Evolutionary conservation across 2,797 vertebrate genomes (phyloP).

Genomic region (Rhinogobio ventralis): DNA sequence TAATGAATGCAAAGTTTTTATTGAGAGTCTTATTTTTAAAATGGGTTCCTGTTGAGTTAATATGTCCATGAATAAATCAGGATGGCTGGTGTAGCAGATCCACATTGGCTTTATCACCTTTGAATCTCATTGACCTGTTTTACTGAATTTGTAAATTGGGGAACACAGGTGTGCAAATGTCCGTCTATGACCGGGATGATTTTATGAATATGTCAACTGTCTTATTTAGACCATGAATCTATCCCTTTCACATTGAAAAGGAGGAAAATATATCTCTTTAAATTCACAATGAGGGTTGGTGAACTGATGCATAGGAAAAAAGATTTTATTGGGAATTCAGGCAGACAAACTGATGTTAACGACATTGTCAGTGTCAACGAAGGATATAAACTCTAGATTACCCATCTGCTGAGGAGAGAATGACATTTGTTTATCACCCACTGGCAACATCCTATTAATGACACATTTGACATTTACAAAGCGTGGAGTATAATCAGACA

Average conservation of each 20-base stretch:
- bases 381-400: slow-evolving; percentile 22
- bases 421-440: slow-evolving; percentile 42
- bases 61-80: slow-evolving; percentile 70
- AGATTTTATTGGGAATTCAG: slow-evolving; percentile 10
- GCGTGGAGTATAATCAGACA: slow-evolving; percentile 15
- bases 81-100: slow-evolving; percentile 65
- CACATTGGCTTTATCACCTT: slow-evolving; percentile 67
- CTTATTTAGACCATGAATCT: slow-evolving; percentile 7
- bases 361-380: slow-evolving; percentile 1
- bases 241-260: neutral
- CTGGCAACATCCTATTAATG: neutral
- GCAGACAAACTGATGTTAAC: neutral
- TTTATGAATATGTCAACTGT: slow-evolving; percentile 14
- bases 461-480: slow-evolving; percentile 50
- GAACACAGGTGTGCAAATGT: slow-evolving; percentile 70
- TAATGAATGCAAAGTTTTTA: slow-evolving; percentile 50
- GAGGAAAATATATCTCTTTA: slow-evolving; percentile 23
- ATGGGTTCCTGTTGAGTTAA: slow-evolving; percentile 65
- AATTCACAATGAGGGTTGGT: neutral
- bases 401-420: neutral
- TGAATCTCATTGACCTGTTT: slow-evolving; percentile 70
- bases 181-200: slow-evolving; percentile 43
- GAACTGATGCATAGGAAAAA: slow-evolving; percentile 4
- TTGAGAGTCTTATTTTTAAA: slow-evolving; percentile 64
- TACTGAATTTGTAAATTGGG: slow-evolving; percentile 74